These are phyloP conservation scores for Jaculus jaculus DNA, from an alignment of 2,113 vertebrate genomes.

Conservation along the genomic window DNA sequence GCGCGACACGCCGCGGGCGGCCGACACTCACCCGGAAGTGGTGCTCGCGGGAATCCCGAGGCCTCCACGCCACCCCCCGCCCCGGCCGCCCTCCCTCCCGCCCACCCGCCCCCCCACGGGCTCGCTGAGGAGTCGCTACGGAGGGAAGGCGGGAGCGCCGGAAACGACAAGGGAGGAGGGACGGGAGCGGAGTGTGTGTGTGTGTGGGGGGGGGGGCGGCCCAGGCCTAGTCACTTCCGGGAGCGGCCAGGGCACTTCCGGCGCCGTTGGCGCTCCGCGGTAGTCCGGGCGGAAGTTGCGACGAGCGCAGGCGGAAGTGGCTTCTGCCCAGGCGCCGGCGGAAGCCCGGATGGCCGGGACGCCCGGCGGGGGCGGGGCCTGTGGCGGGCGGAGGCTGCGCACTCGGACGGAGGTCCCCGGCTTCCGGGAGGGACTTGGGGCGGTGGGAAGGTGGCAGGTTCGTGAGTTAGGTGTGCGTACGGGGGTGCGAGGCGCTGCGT, in stretches of 20 bases:
- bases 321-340: background rate
- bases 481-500: background rate
- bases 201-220: background rate
- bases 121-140: constrained; percentile 18
- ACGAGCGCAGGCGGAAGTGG: constrained; percentile 73
- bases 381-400: constrained; percentile 14
- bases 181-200: constrained; percentile 30
- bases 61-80: constrained; percentile 59
- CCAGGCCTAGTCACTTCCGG: constrained; percentile 79
- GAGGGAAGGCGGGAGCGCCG: constrained; percentile 76
- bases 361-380: constrained; percentile 3
- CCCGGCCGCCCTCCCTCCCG: background rate
- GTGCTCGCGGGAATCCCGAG: constrained; percentile 79
- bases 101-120: constrained; percentile 57
- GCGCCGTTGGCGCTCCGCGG: background rate
- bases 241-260: constrained; percentile 54
- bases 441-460: constrained; percentile 43
- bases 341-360: background rate
- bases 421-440: constrained; percentile 61
- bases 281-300: constrained; percentile 59
- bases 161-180: constrained; percentile 65
- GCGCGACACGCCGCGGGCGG: constrained; percentile 68
- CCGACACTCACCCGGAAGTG: constrained; percentile 83
- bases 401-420: background rate
- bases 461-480: constrained; percentile 72